A percentile compares a stretch with the other conserved stretches of the same genome.
These are phyloP conservation scores for Drosophila santomea DNA, from an alignment of 1,140 invertebrate species.

Conservation along the genomic window DNA sequence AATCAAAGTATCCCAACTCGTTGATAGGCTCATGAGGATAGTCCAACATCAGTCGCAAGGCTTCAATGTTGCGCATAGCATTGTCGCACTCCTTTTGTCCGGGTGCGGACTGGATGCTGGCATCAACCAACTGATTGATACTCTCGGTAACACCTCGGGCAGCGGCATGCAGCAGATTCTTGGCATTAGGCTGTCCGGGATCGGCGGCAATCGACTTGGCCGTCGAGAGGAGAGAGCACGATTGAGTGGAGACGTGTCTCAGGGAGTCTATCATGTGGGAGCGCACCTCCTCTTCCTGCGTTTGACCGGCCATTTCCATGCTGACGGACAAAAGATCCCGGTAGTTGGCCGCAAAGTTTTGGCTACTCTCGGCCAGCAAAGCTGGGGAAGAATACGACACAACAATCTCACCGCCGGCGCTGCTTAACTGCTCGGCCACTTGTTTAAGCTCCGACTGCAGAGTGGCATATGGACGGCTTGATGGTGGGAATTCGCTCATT, in stretches of 20 bases:
- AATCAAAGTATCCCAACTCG: constrained; percentile 96
- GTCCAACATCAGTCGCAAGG: constrained; percentile 92
- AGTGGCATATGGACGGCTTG: constrained; percentile 91
- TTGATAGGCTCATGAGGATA: constrained; percentile 95
- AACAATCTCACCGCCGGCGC: constrained; percentile 92
- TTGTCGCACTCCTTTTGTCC: constrained; percentile 98
- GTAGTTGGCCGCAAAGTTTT: constrained; percentile 92
- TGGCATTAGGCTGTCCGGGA: constrained; percentile 94
- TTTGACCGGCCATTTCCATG: constrained; percentile 93
- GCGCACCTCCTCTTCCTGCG: constrained; percentile 89
- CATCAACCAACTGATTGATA: constrained; percentile 95
- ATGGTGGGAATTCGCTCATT: constrained; percentile 89
- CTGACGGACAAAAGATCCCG: constrained; percentile 90
- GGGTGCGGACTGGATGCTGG: constrained; percentile 93
- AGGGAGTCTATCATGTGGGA: constrained; percentile 93
- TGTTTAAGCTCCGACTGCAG: constrained; percentile 93
- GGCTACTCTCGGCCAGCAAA: constrained; percentile 90
- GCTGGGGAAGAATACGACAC: constrained; percentile 88
- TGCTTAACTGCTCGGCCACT: constrained; percentile 93
- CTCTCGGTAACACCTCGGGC: constrained; percentile 96
- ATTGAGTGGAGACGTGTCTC: constrained; percentile 94
- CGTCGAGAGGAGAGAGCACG: constrained; percentile 93
- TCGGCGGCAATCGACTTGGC: constrained; percentile 96
- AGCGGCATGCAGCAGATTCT: constrained; percentile 94
- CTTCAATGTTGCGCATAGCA: constrained; percentile 96